Percentiles rank a stretch among this genome's conserved stretches.
Evolutionary conservation across 2,113 vertebrate genomes (phyloP).

Genomic region (Pelodiscus sinensis): DNA sequence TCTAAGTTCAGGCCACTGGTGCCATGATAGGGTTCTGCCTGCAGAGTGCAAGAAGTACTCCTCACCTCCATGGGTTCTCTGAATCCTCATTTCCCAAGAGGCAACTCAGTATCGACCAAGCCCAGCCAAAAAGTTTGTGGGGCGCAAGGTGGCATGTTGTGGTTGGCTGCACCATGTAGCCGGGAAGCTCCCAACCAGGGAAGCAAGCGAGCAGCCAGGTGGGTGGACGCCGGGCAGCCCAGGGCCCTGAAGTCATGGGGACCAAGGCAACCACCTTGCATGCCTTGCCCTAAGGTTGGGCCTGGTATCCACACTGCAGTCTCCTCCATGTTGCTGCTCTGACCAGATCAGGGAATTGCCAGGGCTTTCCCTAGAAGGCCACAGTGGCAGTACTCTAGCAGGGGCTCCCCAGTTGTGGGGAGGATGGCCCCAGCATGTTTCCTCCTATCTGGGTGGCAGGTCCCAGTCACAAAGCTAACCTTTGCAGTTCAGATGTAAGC

Average conservation of each 20-base stretch:
- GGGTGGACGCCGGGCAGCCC: too few species aligned
- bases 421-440: background rate
- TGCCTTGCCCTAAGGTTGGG: too few species aligned
- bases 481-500: background rate
- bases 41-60: background rate
- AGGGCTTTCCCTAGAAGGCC: background rate
- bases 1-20: too few species aligned
- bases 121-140: too few species aligned
- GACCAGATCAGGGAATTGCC: background rate
- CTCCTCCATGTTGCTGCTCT: background rate
- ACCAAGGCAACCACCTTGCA: too few species aligned
- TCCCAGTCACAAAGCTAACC: background rate
- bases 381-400: background rate
- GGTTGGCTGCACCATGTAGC: too few species aligned
- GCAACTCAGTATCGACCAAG: background rate
- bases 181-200: too few species aligned
- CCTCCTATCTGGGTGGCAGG: background rate
- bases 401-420: background rate
- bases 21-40: background rate
- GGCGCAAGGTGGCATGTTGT: too few species aligned
- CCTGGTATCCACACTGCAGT: background rate
- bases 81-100: background rate
- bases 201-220: too few species aligned
- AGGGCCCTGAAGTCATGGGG: too few species aligned
- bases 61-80: background rate